phyloP scores from a whole-genome alignment of 2,797 vertebrate species.

The Parauchenoglanis ngamensis region DNA sequence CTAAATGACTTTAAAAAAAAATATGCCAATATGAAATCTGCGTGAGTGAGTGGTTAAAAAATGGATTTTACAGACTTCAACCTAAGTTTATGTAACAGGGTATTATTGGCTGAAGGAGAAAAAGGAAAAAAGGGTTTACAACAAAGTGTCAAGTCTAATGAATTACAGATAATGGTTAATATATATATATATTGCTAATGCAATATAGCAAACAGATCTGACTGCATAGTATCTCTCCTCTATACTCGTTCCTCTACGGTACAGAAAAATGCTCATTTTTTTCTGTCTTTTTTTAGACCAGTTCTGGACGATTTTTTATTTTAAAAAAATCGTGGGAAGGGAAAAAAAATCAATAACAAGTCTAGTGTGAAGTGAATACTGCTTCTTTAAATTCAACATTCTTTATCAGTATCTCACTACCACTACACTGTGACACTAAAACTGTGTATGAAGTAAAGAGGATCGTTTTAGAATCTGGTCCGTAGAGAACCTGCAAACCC shows the following conservation, averaged over 20 bases:
- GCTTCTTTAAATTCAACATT: not conserved
- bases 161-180: not conserved
- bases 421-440: not conserved
- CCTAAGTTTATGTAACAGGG: not conserved
- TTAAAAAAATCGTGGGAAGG: not conserved
- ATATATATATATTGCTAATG: not conserved
- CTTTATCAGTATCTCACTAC: conserved; percentile 7
- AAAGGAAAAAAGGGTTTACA: not conserved
- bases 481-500: not conserved
- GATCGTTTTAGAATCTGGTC: not conserved
- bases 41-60: too few relatives aligned
- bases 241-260: not conserved
- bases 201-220: not conserved
- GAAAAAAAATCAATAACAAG: not conserved
- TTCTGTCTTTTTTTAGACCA: not conserved
- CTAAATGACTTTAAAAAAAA: too few relatives aligned
- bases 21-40: too few relatives aligned
- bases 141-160: not conserved
- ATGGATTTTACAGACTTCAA: too few relatives aligned
- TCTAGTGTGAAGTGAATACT: not conserved
- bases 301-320: not conserved
- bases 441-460: conserved; percentile 7
- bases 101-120: not conserved
- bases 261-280: not conserved
- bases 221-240: not conserved